Base-by-base conservation (phyloP, 92 coral and sea anemone genomes). In the Actinernus sp. region DNA sequence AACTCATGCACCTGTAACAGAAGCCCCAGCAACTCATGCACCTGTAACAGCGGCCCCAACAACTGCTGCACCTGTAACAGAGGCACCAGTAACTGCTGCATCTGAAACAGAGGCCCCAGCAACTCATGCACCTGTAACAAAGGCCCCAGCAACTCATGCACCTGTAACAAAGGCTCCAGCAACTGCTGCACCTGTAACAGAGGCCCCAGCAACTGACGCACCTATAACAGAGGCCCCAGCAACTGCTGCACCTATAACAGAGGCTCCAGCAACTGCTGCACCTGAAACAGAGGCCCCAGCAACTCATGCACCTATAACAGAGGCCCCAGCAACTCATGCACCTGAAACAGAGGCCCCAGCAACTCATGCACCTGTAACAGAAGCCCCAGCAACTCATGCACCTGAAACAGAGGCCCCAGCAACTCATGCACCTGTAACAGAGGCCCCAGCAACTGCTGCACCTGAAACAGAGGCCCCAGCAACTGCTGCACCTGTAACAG, bases 51-150 rank as follows among this genome's bases (percentile, higher is more conserved):
- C 2, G 34, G 61, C 4, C 13, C 26, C 61, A 2, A 26, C 40
- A 5, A 30, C 61, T 5, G 38, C 37, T 23, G 39, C 23, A 55
- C 41, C 41, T 30, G 26, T n/a, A n/a, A n/a, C n/a, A n/a, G n/a
- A 7, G n/a, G 48, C 49, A 2, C 43, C 31, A 13, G 49, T 48
- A 46, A 27, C 65, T 3, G 61, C 76, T n/a, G 50, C 65, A 69
- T 26, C 56, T 3, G 13, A 26, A 26, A 30, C 2, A 10, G 20
- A 2, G 19, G 14, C 40, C 3, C 14, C 61, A 23, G 40, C 37
- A n/a, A n/a, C n/a, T n/a, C n/a, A n/a, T 23, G 38, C 36, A 49
- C 57, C 57, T 49, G 57, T 2, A n/a, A n/a, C n/a, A n/a, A n/a
- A n/a, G 3, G 57, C 23, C 12, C 4, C 27, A 4, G 23, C 57